A percentile compares a stretch with the other conserved stretches of the same genome.
These are phyloP conservation scores for Synergus itoensis DNA, from an alignment of 2,888 invertebrate species.

Conservation along the genomic window DNA sequence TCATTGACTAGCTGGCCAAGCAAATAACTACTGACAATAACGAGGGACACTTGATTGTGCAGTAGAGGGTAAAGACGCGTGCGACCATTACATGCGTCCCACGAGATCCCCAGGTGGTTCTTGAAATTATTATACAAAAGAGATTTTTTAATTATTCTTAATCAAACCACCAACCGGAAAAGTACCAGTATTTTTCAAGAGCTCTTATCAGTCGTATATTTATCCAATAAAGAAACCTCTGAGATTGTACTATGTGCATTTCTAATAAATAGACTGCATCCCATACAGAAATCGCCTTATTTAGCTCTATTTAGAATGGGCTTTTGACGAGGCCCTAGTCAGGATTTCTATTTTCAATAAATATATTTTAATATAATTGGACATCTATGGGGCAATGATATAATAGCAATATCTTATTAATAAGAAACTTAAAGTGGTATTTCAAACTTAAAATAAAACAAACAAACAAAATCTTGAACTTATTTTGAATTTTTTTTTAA, in stretches of 20 bases:
- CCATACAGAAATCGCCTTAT: no score
- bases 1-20: slow-evolving; percentile 47
- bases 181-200: not conserved
- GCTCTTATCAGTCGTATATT: not conserved
- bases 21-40: slow-evolving; percentile 67
- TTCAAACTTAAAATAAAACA: no score
- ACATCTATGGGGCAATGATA: no score
- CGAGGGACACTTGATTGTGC: slow-evolving; percentile 72
- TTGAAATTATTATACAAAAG: slow-evolving; percentile 18
- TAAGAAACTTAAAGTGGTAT: no score
- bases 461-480: no score
- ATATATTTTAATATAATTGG: no score
- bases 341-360: no score
- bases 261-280: no score
- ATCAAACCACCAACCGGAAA: slow-evolving; percentile 24
- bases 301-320: no score
- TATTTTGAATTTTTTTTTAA: no score
- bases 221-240: not conserved
- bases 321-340: no score
- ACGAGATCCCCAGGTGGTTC: slow-evolving; percentile 8
- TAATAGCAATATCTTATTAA: no score
- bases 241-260: not conserved
- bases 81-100: slow-evolving; percentile 48
- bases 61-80: slow-evolving; percentile 69
- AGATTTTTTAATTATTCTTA: slow-evolving; percentile 25